These are phyloP conservation scores for Drosophila anomalata DNA, from an alignment of 2,888 invertebrate species.

Conservation along the genomic window DNA sequence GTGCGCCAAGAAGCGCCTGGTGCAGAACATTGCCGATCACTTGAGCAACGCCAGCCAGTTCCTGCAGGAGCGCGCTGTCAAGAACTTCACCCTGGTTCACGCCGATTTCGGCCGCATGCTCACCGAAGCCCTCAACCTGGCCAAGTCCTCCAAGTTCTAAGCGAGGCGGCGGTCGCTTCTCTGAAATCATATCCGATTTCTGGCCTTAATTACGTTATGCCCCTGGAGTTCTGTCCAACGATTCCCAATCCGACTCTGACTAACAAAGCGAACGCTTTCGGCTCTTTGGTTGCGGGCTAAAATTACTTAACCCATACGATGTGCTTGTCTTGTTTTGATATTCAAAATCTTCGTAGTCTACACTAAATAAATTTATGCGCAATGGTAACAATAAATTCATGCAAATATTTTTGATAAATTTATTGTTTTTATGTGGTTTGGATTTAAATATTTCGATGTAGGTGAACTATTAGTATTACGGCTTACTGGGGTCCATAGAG, in stretches of 20 bases:
- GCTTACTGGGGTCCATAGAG: no score
- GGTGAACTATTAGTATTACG: no score
- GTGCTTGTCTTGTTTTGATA: slow-evolving; percentile 44
- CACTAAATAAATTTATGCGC: slow-evolving; percentile 38
- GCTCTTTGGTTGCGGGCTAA: slow-evolving; percentile 43
- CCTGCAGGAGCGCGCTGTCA: slow-evolving; percentile 93
- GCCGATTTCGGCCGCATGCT: slow-evolving; percentile 91
- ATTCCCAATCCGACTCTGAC: slow-evolving; percentile 21
- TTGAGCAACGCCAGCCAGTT: slow-evolving; percentile 92
- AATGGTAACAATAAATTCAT: slow-evolving; percentile 29
- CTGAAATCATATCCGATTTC: slow-evolving; percentile 13
- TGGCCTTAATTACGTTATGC: slow-evolving; percentile 32
- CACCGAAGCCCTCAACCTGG: slow-evolving; percentile 87
- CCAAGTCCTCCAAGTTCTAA: slow-evolving; percentile 87
- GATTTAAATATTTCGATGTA: no score
- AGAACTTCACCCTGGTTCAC: slow-evolving; percentile 92
- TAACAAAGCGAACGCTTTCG: slow-evolving; percentile 41
- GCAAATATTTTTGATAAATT: slow-evolving; percentile 21
- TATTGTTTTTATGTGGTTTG: no score
- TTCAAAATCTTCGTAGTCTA: slow-evolving; percentile 40
- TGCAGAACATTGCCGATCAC: slow-evolving; percentile 92
- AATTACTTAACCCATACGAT: slow-evolving; percentile 19
- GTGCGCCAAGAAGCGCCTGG: slow-evolving; percentile 89
- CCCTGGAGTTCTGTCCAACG: slow-evolving; percentile 14
- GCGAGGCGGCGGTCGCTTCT: not conserved